phyloP scores from a whole-genome alignment of 1,140 invertebrate species.

The Bombus consobrinus region DNA sequence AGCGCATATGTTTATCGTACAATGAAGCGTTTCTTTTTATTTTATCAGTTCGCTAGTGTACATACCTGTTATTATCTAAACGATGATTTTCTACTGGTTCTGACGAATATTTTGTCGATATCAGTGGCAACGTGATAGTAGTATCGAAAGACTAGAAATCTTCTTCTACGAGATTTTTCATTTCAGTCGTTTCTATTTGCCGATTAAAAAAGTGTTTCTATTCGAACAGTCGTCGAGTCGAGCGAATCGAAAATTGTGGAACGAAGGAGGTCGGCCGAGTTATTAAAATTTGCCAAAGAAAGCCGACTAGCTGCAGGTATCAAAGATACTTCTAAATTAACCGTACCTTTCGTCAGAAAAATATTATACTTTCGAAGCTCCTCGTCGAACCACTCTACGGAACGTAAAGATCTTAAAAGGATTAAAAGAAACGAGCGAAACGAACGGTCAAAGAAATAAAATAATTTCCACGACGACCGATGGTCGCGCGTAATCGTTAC shows the following conservation, averaged over 20 bases:
- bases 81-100: neutral
- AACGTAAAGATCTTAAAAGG: too few species aligned
- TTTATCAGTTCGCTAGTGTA: too few species aligned
- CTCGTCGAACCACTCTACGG: too few species aligned
- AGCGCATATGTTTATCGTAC: too few species aligned
- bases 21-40: neutral
- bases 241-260: too few species aligned
- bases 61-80: too few species aligned
- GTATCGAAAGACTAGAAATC: neutral
- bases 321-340: neutral
- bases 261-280: neutral
- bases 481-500: too few species aligned
- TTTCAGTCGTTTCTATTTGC: neutral
- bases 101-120: neutral
- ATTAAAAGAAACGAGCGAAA: too few species aligned
- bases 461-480: too few species aligned
- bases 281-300: neutral
- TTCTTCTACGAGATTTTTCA: neutral
- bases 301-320: accelerated
- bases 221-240: neutral
- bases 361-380: too few species aligned
- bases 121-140: neutral
- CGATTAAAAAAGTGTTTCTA: neutral
- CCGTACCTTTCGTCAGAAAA: neutral
- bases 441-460: too few species aligned